phyloP scores from a whole-genome alignment of 2,888 invertebrate species.

The Lasioglossum malachurum region DNA sequence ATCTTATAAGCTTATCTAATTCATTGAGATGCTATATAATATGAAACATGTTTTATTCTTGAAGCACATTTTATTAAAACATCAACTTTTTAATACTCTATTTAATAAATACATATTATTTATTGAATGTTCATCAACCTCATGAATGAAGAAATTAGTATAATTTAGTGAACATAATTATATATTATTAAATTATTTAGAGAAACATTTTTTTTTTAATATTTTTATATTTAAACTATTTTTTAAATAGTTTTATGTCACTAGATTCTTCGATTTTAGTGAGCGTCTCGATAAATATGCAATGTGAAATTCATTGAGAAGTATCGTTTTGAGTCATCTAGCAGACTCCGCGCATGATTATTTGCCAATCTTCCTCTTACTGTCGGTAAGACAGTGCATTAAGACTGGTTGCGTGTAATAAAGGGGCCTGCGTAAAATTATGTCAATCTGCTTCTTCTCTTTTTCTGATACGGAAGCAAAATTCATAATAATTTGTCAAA shows the following conservation, averaged over 20 bases:
- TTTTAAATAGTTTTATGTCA: too few species aligned
- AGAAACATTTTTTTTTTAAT: too few species aligned
- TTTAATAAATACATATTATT: too few species aligned
- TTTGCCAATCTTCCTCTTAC: constrained; percentile 49
- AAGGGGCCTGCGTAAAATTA: background rate
- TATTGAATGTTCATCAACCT: too few species aligned
- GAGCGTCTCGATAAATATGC: background rate
- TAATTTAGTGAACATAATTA: too few species aligned
- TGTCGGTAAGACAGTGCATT: constrained; percentile 64
- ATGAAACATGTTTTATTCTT: background rate
- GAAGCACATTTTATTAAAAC: too few species aligned
- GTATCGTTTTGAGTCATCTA: constrained; percentile 66
- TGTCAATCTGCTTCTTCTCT: background rate
- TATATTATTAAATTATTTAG: too few species aligned
- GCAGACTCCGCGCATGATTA: constrained; percentile 52
- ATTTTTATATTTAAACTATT: too few species aligned
- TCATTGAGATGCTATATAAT: background rate
- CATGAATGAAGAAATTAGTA: too few species aligned
- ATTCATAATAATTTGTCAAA: background rate
- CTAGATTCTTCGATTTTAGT: background rate
- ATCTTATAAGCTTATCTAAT: background rate
- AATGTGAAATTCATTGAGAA: constrained; percentile 21
- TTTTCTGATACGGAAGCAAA: background rate
- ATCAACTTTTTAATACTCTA: too few species aligned
- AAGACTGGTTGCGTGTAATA: constrained; percentile 20